Evolutionary conservation across 2,888 invertebrate genomes (phyloP), one percentile per base, ranked within the genome.

Genomic region (Eudasyphora cyanicolor): DNA sequence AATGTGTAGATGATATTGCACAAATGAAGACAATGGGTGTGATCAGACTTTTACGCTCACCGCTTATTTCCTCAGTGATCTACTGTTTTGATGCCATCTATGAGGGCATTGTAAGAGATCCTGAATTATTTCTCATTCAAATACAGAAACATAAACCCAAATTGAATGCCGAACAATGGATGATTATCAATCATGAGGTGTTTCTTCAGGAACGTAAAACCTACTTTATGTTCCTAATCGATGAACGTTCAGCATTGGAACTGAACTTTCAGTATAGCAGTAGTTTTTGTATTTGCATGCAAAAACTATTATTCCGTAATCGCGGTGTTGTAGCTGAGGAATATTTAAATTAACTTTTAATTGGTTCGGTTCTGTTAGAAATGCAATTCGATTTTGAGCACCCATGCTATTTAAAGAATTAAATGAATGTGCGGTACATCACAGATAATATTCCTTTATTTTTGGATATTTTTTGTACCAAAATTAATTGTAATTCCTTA

Each of bases 221-320:
- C 0, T 75, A 84, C 73, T 86, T 87, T 38, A 83, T 85, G 10
- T 86, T 87, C 21, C 51, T 87, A 14, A 54, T 85, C 8, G 87
- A 87, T 42, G 87, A 87, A 64, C 84, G 83, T 12, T 87, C 87
- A 17, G 86, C 87, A 5, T 75, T 87, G 82, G 73, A 83, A 27
- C 21, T 85, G 32, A 75, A 75, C 7, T 82, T 80, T 38, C 32
- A 64, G 14, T 80, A 83, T 29, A 79, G 45, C 17, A 49, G 12
- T 17, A 82, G 24, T 62, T 79, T 79, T 60, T 74, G 29, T 35
- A 19, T 82, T 17, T 82, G 82, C 17, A 42, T 82, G 82, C 82
- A 76, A 21, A 29, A 49, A 5, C 54, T 79, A 21, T 57, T 49
- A 0, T 79, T 82, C 5, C 76, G 79, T 6, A 49, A 51, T 60